Evolutionary conservation across 92 coral and sea anemone species (phyloP), one percentile per base, ranked within the genome.

Genomic region (Actinostola sp.): DNA sequence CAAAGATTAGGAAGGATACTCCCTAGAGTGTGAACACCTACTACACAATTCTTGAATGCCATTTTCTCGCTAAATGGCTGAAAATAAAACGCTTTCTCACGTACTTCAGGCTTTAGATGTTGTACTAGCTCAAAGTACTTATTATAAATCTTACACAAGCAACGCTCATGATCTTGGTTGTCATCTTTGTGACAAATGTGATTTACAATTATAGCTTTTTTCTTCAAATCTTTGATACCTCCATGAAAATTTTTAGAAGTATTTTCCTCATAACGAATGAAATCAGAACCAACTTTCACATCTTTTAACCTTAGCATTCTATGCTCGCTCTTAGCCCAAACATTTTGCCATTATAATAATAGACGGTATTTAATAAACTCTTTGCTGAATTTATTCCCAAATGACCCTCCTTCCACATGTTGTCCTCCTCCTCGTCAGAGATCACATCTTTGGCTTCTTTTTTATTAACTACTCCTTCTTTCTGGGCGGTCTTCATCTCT

Each of bases 151-250:
- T 28, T 39, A 39, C 45, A 39, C n/a, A n/a, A n/a, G 71, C 71
- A 65, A 32, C 71, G 50, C 71, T 65, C 54, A 65, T 65, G 71
- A 2, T 49, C 44, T 53, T 65, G 32, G 32, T 53, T 53, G 28
- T 43, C 38, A 23, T 29, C 21, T 7, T 39, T 39, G 14, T 39
- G 45, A 14, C 75, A 70, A 53, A 53, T 70, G 64, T 49, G 62
- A 31, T 34, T 70, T 42, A 70, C 75, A 49, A 39, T 31, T 51
- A 42, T 57, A 1, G 75, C 33, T 30, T 32, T 43, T 44, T 70
- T 33, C 49, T 70, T 68, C 62, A 68, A 45, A 68, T 68, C 75
- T 29, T 57, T 48, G 58, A 68, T 68, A 16, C 75, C 75, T 17
- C 75, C 61, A 24, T 68, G 62, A 68, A 68, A 68, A 5, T 61